Conservation (phyloP, 2,888 invertebrate species). For the Pyrrhia umbra region DNA sequence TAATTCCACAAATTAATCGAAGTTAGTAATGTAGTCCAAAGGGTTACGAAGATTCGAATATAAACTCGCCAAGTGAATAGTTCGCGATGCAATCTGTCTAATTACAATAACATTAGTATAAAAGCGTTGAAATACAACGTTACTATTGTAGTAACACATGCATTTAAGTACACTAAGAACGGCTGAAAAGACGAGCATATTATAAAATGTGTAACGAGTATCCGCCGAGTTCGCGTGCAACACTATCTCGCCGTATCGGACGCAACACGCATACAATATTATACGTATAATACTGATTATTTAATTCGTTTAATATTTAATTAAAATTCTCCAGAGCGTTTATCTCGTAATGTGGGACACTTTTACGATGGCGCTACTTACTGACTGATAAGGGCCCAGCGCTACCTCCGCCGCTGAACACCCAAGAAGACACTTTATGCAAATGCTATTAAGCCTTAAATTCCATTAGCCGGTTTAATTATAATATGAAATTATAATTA, state of each 20-base stretch:
- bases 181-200: constrained; percentile 67
- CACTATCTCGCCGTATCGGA: constrained; percentile 81
- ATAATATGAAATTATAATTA: constrained; percentile 89
- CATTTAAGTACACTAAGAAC: constrained; percentile 73
- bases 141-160: constrained; percentile 70
- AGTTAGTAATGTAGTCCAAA: constrained; percentile 26
- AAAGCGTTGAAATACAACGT: constrained; percentile 53
- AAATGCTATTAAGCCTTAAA: constrained; percentile 83
- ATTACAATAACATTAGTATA: constrained; percentile 51
- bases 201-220: constrained; percentile 74
- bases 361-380: constrained; percentile 89
- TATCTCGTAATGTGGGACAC: constrained; percentile 90
- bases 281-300: constrained; percentile 90
- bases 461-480: constrained; percentile 81
- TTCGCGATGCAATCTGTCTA: constrained; percentile 71
- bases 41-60: constrained; percentile 21
- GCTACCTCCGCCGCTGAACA: constrained; percentile 76
- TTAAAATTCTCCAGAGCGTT: constrained; percentile 89
- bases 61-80: constrained; percentile 71
- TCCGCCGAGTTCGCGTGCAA: constrained; percentile 77
- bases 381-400: constrained; percentile 85
- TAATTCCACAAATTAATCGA: constrained; percentile 19
- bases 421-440: constrained; percentile 86
- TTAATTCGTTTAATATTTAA: constrained; percentile 90
- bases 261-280: constrained; percentile 87